Conservation (phyloP, 2,888 invertebrate genomes). For the Cataglyphis cursor region DNA sequence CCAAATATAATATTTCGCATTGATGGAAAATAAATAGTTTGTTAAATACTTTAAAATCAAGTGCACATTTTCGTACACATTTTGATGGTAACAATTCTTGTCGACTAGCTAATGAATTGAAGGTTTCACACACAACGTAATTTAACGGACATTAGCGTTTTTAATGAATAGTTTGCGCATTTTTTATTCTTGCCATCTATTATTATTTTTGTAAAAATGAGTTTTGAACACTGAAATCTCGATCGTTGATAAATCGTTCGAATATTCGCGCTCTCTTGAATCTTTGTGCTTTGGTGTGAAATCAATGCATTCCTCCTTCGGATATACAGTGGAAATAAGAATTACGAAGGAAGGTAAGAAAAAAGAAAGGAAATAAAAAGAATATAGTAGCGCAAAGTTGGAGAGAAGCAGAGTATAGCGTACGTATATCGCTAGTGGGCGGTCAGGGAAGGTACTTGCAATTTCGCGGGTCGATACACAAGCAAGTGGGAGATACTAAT, state of each 20-base stretch:
- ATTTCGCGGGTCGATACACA: conserved; percentile 70
- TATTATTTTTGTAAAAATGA: background rate
- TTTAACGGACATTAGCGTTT: background rate
- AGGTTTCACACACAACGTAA: background rate
- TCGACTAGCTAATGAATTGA: background rate
- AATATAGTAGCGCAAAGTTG: conserved; percentile 51
- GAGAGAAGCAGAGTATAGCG: conserved; percentile 40
- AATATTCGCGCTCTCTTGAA: conserved; percentile 47
- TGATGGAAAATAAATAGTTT: background rate
- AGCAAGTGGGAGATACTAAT: conserved; percentile 71
- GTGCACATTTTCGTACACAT: no score
- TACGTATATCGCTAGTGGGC: conserved; percentile 42
- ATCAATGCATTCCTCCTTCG: conserved; percentile 31
- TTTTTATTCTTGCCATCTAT: background rate
- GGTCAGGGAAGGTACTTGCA: conserved; percentile 49
- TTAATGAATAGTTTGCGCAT: background rate
- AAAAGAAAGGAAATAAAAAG: conserved; percentile 46
- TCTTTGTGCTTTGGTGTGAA: conserved; percentile 23
- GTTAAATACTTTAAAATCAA: background rate
- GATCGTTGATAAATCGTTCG: conserved; percentile 34
- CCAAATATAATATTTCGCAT: conserved; percentile 11
- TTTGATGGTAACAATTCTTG: background rate
- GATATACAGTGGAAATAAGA: conserved; percentile 28
- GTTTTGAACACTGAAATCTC: background rate
- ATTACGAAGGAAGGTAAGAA: conserved; percentile 34